Base-by-base conservation (phyloP, 2,888 invertebrate species). In the Hyppa rectilinea region DNA sequence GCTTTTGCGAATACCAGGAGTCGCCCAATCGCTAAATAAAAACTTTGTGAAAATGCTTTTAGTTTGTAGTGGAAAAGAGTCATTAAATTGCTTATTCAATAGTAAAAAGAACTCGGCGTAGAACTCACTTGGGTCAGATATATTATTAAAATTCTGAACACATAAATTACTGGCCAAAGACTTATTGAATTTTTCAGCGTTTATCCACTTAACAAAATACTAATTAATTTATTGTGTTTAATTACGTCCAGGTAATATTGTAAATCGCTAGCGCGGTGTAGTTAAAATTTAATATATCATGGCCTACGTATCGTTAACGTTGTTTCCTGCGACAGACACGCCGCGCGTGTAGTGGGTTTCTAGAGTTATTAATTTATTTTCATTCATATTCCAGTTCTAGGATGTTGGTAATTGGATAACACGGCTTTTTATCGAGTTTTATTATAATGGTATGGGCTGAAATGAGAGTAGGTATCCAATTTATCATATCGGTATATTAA, bases 241-340 rank as follows among this genome's bases (percentile, higher is more conserved):
- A 75, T 78, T 61, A 71, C 43, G 36, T 20, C 45, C 45, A 45
- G 38, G 62, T 66, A 52, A 71, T 81, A 49, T 53, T 55, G 52
- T 65, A 70, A 71, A 64, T 75, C 56, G 59, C 45, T 63, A 14
- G 40, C 34, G 62, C 53, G 36, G 55, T 63, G 43, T 68, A 56
- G 23, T 67, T 62, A 50, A 64, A 74, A 74, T 82, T 74, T 71
- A 78, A 78, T 80, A 55, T 74, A 82, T 53, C 61, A 63, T 66
- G 34, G 49, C 38, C 75, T 72, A 34, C 52, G 31, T 73, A 62
- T 45, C 56, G 40, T 65, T 61, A 49, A 64, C 53, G 31, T 62
- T 62, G 67, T 62, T 74, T 58, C 43, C 61, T 43, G 62, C 59
- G 47, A 49, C 67, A 69, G 63, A 49, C 56, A 59, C 23, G 38